Conservation (phyloP, 2,888 invertebrate genomes). For the Syrphus vitripennis region DNA sequence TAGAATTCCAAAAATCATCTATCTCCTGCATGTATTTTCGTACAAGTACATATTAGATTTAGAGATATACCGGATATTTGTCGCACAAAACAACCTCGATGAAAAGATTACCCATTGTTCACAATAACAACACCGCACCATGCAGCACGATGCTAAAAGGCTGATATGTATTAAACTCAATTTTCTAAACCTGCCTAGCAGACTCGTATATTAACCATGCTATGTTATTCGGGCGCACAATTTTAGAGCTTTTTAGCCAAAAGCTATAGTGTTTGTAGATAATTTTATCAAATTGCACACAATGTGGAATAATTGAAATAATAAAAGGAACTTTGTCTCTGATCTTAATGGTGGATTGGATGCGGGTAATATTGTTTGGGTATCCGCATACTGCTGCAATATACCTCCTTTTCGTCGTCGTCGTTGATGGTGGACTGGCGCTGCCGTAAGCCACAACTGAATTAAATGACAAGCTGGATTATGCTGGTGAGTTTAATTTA, state of each 20-base stretch:
- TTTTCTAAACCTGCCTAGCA: slow-evolving; percentile 4
- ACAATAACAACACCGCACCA: neutral
- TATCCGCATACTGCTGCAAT: neutral
- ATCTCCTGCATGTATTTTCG: neutral
- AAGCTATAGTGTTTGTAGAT: neutral
- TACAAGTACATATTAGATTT: neutral
- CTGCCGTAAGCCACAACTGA: slow-evolving; percentile 19
- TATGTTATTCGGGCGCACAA: slow-evolving; percentile 3
- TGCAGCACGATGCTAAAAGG: neutral
- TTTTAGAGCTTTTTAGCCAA: slow-evolving; percentile 9
- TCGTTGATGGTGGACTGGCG: neutral
- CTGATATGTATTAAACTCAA: slow-evolving; percentile 1
- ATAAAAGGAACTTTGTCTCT: slow-evolving; percentile 2
- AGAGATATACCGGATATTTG: neutral
- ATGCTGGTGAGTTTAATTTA: slow-evolving; percentile 12
- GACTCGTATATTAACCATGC: neutral
- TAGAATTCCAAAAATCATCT: neutral
- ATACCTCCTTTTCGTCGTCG: neutral
- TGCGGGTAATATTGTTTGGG: slow-evolving; percentile 16
- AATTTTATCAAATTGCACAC: slow-evolving; percentile 40
- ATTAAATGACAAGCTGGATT: slow-evolving; percentile 13
- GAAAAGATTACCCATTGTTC: neutral
- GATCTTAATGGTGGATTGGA: slow-evolving; percentile 1
- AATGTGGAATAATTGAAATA: slow-evolving; percentile 40
- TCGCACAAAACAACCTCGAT: neutral